A percentile compares a stretch with the other conserved stretches of the same genome.
phyloP scores from a whole-genome alignment of 2,113 vertebrate genomes.

The Scytalopus superciliaris region DNA sequence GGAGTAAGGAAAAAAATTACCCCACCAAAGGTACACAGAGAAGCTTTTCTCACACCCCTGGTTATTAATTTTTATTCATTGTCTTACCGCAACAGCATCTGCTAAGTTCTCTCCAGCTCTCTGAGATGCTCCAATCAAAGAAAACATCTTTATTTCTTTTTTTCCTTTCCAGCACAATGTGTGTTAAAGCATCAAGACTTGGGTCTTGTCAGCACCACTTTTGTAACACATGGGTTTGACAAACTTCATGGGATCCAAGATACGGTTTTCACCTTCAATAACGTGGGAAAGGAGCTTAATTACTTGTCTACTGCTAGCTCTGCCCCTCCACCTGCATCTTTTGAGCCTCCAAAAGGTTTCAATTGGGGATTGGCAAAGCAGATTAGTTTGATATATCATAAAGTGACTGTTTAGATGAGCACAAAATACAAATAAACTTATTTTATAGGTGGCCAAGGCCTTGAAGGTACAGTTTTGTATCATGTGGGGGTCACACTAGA shows the following conservation, averaged over 20 bases:
- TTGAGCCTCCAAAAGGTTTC: background rate
- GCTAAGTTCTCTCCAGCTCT: background rate
- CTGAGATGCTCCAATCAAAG: background rate
- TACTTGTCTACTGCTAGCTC: background rate
- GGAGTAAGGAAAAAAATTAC: background rate
- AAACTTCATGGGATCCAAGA: background rate
- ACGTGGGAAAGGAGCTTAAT: background rate
- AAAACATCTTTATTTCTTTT: background rate
- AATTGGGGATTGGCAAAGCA: too few species aligned
- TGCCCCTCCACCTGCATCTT: background rate
- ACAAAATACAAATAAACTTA: background rate
- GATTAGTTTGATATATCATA: background rate
- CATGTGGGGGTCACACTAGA: background rate
- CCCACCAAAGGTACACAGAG: background rate
- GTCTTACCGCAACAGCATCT: background rate
- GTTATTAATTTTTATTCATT: background rate
- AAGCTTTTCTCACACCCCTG: background rate
- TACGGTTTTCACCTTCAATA: background rate
- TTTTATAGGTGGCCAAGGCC: background rate
- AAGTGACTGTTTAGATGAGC: background rate
- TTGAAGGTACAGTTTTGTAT: background rate
- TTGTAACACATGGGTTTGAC: background rate
- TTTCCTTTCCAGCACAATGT: background rate
- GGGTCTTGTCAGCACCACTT: background rate
- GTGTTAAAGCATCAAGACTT: background rate